Conservation (phyloP, 2,113 vertebrate genomes). For the Brachirus orientalis region DNA sequence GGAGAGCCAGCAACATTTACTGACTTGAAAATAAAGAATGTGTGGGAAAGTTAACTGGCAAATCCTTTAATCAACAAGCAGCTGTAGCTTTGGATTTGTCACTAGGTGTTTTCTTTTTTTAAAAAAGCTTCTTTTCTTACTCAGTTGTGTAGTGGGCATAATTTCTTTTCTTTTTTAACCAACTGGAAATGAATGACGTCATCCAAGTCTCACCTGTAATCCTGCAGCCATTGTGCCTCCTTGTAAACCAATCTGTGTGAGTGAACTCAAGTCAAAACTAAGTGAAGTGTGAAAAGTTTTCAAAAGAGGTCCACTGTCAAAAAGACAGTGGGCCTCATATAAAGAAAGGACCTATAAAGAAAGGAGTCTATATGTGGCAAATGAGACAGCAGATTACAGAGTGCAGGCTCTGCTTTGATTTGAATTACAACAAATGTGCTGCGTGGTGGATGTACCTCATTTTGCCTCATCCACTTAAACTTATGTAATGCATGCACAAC, state of each 20-base stretch:
- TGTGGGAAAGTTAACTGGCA: constrained; percentile 59
- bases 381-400: background rate
- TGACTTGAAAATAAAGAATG: background rate
- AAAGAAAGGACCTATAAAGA: too few relatives aligned
- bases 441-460: too few relatives aligned
- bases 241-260: constrained; percentile 64
- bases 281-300: constrained; percentile 34
- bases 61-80: constrained; percentile 21
- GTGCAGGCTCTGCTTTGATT: constrained; percentile 7
- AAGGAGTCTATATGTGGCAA: constrained; percentile 15
- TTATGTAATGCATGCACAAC: too few relatives aligned
- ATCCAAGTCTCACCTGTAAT: constrained; percentile 42
- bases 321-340: constrained; percentile 19
- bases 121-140: constrained; percentile 16
- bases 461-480: too few relatives aligned
- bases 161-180: constrained; percentile 30
- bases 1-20: background rate
- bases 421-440: background rate
- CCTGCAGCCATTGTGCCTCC: constrained; percentile 48
- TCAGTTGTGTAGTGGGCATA: constrained; percentile 4
- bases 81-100: constrained; percentile 24
- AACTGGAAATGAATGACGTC: constrained; percentile 23
- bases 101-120: constrained; percentile 34
- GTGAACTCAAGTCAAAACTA: constrained; percentile 45
- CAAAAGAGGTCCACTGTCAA: constrained; percentile 21